A percentile compares a stretch with the other conserved stretches of the same genome.
Evolutionary conservation across 2,888 invertebrate genomes (phyloP).

Genomic region (Lepas anatifera): DNA sequence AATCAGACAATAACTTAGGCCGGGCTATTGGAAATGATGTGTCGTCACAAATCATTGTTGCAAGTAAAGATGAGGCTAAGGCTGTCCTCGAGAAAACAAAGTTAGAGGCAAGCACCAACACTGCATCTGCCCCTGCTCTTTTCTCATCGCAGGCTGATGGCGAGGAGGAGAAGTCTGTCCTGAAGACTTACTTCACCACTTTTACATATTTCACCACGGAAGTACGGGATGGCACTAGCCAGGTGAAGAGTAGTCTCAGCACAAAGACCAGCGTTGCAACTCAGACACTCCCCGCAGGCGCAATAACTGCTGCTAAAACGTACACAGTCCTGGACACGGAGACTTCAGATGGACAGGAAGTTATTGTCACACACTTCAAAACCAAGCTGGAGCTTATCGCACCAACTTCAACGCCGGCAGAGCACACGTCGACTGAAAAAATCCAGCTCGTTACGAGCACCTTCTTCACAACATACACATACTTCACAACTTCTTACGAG

Average conservation of each 20-base stretch:
- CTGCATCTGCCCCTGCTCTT: neutral
- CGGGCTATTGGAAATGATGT: slow-evolving; percentile 21
- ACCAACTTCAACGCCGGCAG: slow-evolving; percentile 15
- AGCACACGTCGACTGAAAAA: slow-evolving; percentile 32
- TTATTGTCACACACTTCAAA: neutral
- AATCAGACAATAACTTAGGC: slow-evolving; percentile 20
- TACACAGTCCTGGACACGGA: neutral
- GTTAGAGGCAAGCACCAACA: neutral
- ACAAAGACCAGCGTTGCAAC: neutral
- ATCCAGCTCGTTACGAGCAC: slow-evolving; percentile 65
- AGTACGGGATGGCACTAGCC: slow-evolving; percentile 18
- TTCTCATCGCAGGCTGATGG: neutral
- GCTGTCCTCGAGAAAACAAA: neutral
- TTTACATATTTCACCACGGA: slow-evolving; percentile 22
- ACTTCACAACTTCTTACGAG: slow-evolving; percentile 68
- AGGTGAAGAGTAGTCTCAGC: neutral
- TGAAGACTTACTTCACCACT: slow-evolving; percentile 16
- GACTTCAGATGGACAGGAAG: neutral
- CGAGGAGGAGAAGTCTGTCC: slow-evolving; percentile 11
- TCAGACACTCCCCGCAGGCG: neutral
- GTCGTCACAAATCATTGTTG: slow-evolving; percentile 19
- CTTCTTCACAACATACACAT: slow-evolving; percentile 65
- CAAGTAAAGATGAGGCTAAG: slow-evolving; percentile 14
- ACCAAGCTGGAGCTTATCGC: slow-evolving; percentile 16
- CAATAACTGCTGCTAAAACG: neutral